Conservation (phyloP, 2,888 invertebrate species). For the Dolichomitus sp. region DNA sequence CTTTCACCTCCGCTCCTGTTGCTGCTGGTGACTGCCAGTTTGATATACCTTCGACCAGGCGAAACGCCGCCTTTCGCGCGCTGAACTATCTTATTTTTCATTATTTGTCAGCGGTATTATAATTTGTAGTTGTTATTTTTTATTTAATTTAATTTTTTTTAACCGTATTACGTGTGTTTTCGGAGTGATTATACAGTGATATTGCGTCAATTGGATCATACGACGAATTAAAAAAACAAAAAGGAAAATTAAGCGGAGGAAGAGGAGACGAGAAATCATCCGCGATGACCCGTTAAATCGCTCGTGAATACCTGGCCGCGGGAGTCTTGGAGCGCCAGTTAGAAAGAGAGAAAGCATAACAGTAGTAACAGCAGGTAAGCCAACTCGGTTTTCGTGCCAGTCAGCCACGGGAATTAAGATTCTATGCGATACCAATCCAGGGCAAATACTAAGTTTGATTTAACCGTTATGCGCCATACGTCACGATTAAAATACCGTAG, state of each 20-base stretch:
- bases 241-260: not conserved
- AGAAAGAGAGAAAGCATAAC: conserved; percentile 44
- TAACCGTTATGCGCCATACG: conserved; percentile 62
- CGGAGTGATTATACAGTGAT: conserved; percentile 18
- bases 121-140: conserved; percentile 6
- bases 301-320: conserved; percentile 52
- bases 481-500: conserved; percentile 29
- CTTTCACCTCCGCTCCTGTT: conserved; percentile 77
- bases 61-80: conserved; percentile 24
- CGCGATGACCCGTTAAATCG: conserved; percentile 62
- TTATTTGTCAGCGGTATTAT: conserved; percentile 35
- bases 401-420: conserved; percentile 26
- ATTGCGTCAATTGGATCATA: conserved; percentile 1
- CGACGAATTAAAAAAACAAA: conserved; percentile 9
- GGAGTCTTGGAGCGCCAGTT: conserved; percentile 44
- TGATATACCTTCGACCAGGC: conserved; percentile 47
- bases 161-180: conserved; percentile 1
- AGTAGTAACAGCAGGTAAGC: conserved; percentile 66
- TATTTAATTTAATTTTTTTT: not conserved
- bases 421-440: conserved; percentile 45
- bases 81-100: conserved; percentile 29
- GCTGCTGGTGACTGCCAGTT: conserved; percentile 58
- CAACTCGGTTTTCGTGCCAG: conserved; percentile 37
- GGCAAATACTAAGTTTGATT: conserved; percentile 55
- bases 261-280: conserved; percentile 10